Evolutionary conservation across 2,888 invertebrate species (phyloP), one percentile per base, ranked within the genome.

Genomic region (Resseliella maxima): DNA sequence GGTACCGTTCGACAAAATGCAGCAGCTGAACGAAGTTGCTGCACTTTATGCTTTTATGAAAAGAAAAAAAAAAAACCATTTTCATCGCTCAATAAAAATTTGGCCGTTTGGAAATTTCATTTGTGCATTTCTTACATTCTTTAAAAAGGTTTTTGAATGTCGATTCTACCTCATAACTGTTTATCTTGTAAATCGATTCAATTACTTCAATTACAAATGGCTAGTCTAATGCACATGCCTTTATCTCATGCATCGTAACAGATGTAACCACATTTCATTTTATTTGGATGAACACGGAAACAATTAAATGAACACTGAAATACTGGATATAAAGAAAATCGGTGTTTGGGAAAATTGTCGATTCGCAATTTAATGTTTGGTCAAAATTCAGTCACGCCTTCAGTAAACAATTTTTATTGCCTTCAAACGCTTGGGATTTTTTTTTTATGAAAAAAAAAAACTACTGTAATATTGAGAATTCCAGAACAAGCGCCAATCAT

Each of bases 11-110:
- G 72, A 2, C 27, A 83, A 83, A 83, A 83, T 83, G 83, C 83
- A 83, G 83, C 83, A 83, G 83, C 83, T 83, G 83, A 83, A 38
- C 38, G 12, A 38, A 27, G n/a, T n/a, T n/a, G 12, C 24, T 24
- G 38, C 83, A 83, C 83, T n/a, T 36, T 83, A 38, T 83, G 83
- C 72, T 31, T 31, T 72, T 31, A 72, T 72, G 12, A 8, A 27
- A 27, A 64, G 3, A 3, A 27, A 64, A 31, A 35, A 31, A 83
- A 54, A 21, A 54, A 54, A 54, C 45, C 45, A 45, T 72, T 31
- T 31, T n/a, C 24, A 24, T 59, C 27, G 72, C 21, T 72, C 72
- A 59, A 59, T 59, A 59, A 59, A 59, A 59, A 24, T 24, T 59
- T 10, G 72, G 18, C 31, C 72, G 18, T 72, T 31, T 72, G 1